Evolutionary conservation across 2,888 invertebrate species (phyloP).

Genomic region (Tachystola acroxantha): DNA sequence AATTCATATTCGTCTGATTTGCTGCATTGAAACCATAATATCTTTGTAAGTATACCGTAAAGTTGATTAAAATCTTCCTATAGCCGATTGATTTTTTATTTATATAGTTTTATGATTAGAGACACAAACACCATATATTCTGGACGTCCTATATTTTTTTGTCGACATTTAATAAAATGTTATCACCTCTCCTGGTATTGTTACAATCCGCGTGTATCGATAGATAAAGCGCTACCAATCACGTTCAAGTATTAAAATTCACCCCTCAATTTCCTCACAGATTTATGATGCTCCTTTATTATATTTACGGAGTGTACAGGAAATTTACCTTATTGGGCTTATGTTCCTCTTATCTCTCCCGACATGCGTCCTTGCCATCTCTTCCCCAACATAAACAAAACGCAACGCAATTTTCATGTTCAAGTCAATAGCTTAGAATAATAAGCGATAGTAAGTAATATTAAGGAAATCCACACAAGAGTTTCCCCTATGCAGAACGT

Average conservation of each 20-base stretch:
- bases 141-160: no score
- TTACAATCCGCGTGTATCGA: slow-evolving; percentile 5
- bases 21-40: not conserved
- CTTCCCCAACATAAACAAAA: slow-evolving; percentile 65
- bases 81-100: no score
- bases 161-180: no score
- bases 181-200: no score
- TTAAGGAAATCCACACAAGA: slow-evolving; percentile 65
- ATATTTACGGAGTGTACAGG: slow-evolving; percentile 41
- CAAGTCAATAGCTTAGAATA: slow-evolving; percentile 76
- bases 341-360: slow-evolving; percentile 49
- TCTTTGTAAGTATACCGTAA: no score
- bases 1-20: not conserved
- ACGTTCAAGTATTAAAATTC: slow-evolving; percentile 43
- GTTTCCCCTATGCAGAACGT: slow-evolving; percentile 27
- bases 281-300: slow-evolving; percentile 50
- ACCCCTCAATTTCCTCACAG: slow-evolving; percentile 41
- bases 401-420: slow-evolving; percentile 73
- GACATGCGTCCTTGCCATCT: slow-evolving; percentile 44
- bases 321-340: slow-evolving; percentile 47
- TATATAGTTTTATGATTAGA: no score
- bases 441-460: slow-evolving; percentile 73
- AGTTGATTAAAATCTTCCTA: no score
- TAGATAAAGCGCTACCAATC: slow-evolving; percentile 18
- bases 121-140: no score